phyloP scores from a whole-genome alignment of 2,113 vertebrate species.

The Ranitomeya variabilis region DNA sequence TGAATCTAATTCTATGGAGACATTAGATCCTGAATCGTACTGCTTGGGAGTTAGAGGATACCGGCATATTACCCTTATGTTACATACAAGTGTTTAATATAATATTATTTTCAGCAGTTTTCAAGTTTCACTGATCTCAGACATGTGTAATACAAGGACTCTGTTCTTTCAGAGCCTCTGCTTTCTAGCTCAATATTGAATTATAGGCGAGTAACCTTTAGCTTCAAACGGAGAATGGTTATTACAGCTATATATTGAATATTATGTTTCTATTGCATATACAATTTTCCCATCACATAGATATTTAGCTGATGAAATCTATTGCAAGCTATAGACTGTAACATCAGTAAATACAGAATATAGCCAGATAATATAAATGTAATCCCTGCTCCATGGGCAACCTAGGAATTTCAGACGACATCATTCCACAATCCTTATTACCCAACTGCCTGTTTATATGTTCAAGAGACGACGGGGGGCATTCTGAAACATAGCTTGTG shows the following conservation, averaged over 20 bases:
- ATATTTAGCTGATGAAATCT: neutral
- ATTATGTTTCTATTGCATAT: neutral
- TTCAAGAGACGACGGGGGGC: neutral
- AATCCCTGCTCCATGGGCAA: neutral
- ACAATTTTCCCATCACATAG: neutral
- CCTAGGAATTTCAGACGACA: neutral
- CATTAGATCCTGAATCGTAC: neutral
- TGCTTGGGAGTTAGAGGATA: constrained; percentile 15
- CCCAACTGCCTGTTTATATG: neutral
- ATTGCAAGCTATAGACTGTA: neutral
- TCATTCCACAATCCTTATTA: neutral
- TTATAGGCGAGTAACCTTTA: constrained; percentile 41
- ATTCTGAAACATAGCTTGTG: neutral
- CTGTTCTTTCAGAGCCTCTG: constrained; percentile 25
- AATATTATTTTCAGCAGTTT: constrained; percentile 42
- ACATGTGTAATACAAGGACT: constrained; percentile 42
- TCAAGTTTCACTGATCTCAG: constrained; percentile 10
- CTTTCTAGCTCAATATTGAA: constrained; percentile 45
- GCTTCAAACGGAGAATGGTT: neutral
- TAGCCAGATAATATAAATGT: constrained; percentile 16
- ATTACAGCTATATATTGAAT: constrained; percentile 21
- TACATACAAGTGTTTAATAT: constrained; percentile 13
- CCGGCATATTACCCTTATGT: neutral
- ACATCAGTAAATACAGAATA: constrained; percentile 1
- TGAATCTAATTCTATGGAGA: neutral